These are phyloP conservation scores for Limnephilus auricula DNA, from an alignment of 2,888 invertebrate genomes.

Conservation along the genomic window DNA sequence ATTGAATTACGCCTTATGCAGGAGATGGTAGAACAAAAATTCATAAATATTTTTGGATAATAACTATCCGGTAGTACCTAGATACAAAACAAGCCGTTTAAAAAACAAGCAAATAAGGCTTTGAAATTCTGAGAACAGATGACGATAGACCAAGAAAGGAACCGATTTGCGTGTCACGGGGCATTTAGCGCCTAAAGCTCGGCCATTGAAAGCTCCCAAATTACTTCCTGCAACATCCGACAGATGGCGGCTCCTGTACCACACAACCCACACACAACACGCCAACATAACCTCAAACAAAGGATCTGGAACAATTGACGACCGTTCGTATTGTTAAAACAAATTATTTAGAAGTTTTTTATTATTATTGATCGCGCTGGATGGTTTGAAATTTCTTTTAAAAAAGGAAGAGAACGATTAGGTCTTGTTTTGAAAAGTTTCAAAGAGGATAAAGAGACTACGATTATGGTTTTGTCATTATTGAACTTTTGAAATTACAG, in stretches of 20 bases:
- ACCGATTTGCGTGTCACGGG: constrained; percentile 35
- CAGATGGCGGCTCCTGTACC: constrained; percentile 40
- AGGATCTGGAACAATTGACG: background rate
- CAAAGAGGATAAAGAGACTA: background rate
- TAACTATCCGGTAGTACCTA: too few species aligned
- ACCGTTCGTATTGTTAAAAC: constrained; percentile 1
- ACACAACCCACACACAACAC: background rate
- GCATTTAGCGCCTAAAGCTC: constrained; percentile 22
- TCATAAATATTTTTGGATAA: background rate
- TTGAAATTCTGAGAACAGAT: background rate
- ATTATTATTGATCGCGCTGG: constrained; percentile 5
- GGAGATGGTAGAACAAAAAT: background rate
- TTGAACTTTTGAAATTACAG: background rate
- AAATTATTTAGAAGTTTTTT: background rate
- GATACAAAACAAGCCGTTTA: background rate
- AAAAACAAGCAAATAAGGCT: background rate
- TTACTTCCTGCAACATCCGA: constrained; percentile 38
- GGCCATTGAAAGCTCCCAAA: constrained; percentile 42
- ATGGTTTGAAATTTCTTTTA: background rate
- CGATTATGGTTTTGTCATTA: background rate
- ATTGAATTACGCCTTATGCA: too few species aligned
- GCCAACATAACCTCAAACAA: constrained; percentile 2
- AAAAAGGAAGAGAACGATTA: background rate
- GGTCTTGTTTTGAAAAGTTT: background rate
- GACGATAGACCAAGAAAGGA: background rate